Conservation (phyloP, 2,113 vertebrate species). For the Mystacornis crossleyi region DNA sequence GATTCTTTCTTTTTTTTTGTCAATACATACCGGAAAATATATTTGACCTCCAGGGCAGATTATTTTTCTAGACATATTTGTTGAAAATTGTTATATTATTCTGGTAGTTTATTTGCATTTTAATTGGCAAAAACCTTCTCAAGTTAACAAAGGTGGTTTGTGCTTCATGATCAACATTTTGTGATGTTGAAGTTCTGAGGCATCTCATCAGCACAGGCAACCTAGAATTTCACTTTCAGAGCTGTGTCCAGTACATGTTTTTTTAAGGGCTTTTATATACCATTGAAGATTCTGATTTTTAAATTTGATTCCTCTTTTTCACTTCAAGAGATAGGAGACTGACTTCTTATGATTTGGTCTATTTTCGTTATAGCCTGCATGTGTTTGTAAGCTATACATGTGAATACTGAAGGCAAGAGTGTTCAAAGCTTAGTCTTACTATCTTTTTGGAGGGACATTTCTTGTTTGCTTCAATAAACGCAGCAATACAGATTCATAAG, state of each 20-base stretch:
- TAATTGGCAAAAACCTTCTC: not conserved
- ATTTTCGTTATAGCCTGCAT: not conserved
- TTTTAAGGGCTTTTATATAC: not conserved
- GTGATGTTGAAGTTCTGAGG: not conserved
- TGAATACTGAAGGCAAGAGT: not conserved
- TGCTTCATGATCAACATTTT: not conserved
- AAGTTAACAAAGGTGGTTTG: not conserved
- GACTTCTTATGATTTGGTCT: not conserved
- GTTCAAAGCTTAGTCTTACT: not conserved
- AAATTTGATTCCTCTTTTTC: not conserved
- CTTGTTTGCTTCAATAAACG: not conserved
- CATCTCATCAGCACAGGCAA: not conserved
- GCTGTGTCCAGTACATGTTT: accelerated
- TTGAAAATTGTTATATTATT: not conserved
- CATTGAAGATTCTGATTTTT: not conserved
- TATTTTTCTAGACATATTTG: not conserved
- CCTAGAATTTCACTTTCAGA: not conserved
- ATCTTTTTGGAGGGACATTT: not conserved
- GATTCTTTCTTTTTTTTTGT: not conserved
- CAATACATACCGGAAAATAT: not conserved
- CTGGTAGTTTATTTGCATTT: not conserved
- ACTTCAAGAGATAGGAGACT: not conserved
- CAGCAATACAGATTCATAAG: not conserved
- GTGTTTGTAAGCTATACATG: not conserved
- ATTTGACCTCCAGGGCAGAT: not conserved